Evolutionary conservation across 2,113 vertebrate genomes (phyloP).

Genomic region (Stegostoma tigrinum): DNA sequence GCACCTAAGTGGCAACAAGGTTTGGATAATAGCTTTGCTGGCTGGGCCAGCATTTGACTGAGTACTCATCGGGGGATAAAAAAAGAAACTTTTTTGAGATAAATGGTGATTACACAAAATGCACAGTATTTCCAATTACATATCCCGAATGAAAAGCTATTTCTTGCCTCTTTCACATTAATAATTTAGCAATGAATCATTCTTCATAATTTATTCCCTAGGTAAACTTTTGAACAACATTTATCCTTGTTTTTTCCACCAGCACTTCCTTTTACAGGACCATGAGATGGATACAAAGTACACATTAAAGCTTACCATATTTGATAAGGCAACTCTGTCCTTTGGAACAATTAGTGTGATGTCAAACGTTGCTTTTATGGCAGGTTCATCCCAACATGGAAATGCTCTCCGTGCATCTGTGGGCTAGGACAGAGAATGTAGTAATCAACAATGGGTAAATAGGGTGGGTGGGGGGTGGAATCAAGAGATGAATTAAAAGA

Average conservation of each 20-base stretch:
- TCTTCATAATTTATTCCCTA: neutral
- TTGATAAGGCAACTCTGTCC: slow-evolving; percentile 94
- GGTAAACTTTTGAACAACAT: neutral
- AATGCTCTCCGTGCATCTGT: slow-evolving; percentile 95
- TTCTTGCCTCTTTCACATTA: neutral
- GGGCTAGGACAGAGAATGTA: slow-evolving; percentile 58
- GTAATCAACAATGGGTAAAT: neutral
- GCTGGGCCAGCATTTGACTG: no score
- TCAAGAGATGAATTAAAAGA: no score
- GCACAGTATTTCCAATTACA: neutral
- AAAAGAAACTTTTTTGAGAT: neutral
- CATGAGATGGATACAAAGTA: neutral
- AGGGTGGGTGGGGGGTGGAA: neutral
- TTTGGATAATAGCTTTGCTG: no score
- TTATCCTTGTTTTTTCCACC: neutral
- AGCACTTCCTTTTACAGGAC: neutral
- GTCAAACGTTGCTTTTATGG: slow-evolving; percentile 97
- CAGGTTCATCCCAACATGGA: slow-evolving; percentile 97
- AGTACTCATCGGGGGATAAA: no score
- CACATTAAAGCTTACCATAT: slow-evolving; percentile 74
- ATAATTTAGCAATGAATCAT: neutral
- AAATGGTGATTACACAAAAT: neutral
- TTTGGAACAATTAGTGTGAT: slow-evolving; percentile 91
- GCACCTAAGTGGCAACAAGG: no score
- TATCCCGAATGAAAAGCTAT: neutral